These are phyloP conservation scores for Ictalurus furcatus DNA, from an alignment of 2,113 vertebrate genomes.

Conservation along the genomic window DNA sequence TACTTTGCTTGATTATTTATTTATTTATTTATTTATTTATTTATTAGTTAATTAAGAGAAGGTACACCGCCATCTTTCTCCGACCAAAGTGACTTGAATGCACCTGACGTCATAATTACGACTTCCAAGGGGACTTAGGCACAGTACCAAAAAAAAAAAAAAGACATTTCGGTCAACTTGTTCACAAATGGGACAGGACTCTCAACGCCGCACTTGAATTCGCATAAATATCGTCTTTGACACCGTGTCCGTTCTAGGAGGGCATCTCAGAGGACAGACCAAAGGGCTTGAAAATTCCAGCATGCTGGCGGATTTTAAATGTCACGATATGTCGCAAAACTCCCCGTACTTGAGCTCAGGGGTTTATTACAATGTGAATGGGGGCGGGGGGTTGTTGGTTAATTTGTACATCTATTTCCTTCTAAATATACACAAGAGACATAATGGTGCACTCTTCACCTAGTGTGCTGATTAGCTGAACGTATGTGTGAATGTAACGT, in stretches of 20 bases:
- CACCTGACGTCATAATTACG: no score
- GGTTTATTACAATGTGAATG: background rate
- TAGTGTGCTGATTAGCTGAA: background rate
- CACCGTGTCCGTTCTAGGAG: background rate
- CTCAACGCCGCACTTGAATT: background rate
- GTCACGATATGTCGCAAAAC: background rate
- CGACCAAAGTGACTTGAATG: no score
- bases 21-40: no score
- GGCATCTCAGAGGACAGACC: background rate
- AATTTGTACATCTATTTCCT: background rate
- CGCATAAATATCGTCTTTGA: background rate
- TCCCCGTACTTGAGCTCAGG: background rate
- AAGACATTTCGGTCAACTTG: background rate
- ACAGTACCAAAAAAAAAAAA: background rate
- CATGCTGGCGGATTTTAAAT: background rate
- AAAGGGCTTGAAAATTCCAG: background rate
- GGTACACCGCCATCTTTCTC: no score
- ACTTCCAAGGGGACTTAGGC: no score
- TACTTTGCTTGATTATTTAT: no score
- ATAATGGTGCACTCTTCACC: background rate
- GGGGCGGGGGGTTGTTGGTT: background rate
- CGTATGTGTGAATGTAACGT: background rate
- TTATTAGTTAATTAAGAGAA: no score
- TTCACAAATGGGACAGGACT: background rate
- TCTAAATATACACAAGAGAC: background rate